Conservation (phyloP, 1,140 invertebrate species). For the Ceratoteleas bidentatus region DNA sequence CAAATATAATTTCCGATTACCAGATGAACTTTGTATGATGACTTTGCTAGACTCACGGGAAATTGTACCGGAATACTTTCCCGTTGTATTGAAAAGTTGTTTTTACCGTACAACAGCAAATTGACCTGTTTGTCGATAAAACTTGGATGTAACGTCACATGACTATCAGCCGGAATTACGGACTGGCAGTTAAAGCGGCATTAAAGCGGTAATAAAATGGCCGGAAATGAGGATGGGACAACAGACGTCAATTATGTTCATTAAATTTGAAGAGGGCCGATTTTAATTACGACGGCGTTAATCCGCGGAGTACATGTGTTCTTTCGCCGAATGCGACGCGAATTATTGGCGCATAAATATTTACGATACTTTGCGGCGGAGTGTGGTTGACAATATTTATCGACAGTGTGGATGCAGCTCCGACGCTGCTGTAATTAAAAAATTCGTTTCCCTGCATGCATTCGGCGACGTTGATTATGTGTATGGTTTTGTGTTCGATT, state of each 20-base stretch:
- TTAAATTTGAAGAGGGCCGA: conserved; percentile 39
- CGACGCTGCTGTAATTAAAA: not conserved
- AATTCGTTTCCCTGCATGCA: not conserved
- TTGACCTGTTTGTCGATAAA: not conserved
- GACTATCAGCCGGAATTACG: conserved; percentile 2
- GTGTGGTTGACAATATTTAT: conserved; percentile 14
- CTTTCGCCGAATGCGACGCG: conserved; percentile 21
- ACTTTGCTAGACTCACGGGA: too few species aligned
- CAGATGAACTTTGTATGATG: too few species aligned
- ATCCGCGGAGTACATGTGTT: conserved; percentile 37
- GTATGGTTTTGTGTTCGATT: too few species aligned
- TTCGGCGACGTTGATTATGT: too few species aligned
- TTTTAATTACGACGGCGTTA: conserved; percentile 45
- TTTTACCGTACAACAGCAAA: not conserved
- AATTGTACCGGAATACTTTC: too few species aligned
- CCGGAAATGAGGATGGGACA: conserved; percentile 24
- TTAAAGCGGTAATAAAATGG: conserved; percentile 41
- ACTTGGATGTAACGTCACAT: not conserved
- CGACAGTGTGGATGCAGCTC: not conserved
- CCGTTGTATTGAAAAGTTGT: not conserved
- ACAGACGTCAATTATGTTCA: conserved; percentile 46
- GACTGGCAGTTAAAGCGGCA: conserved; percentile 18
- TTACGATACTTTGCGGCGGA: not conserved
- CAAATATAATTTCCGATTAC: too few species aligned
- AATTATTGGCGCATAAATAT: conserved; percentile 39